Conservation (phyloP, 2,888 invertebrate species). For the Ecdyonurus torrentis region DNA sequence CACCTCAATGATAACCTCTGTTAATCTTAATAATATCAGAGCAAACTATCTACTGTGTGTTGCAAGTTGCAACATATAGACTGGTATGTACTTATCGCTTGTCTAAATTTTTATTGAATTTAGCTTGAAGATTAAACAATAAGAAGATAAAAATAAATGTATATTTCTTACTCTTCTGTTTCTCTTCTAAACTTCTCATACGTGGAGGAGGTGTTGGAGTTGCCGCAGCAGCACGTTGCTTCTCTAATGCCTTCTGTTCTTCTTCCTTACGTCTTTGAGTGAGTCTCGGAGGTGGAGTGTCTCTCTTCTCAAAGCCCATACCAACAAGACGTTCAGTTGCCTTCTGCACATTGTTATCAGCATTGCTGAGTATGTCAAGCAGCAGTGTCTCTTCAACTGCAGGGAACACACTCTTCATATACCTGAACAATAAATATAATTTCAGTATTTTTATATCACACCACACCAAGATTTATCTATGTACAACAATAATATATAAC, state of each 20-base stretch:
- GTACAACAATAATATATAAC: no score
- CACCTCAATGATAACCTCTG: no score
- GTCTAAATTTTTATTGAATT: no score
- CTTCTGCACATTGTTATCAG: constrained; percentile 81
- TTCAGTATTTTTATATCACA: no score
- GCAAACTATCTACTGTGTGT: no score
- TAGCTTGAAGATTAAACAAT: not conserved
- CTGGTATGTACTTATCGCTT: no score
- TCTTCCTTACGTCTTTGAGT: constrained; percentile 31
- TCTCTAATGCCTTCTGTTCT: constrained; percentile 16
- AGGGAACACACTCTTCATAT: constrained; percentile 79
- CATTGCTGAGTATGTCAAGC: constrained; percentile 63
- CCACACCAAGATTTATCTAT: no score
- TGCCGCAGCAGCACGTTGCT: constrained; percentile 20
- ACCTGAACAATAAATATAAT: no score
- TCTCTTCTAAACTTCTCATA: constrained; percentile 50
- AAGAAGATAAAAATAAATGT: no score
- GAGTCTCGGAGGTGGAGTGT: constrained; percentile 38
- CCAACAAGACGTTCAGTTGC: constrained; percentile 63
- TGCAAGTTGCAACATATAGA: no score
- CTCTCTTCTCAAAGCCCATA: constrained; percentile 70
- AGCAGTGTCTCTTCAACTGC: constrained; percentile 78
- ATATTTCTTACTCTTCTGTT: constrained; percentile 40
- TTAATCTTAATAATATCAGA: no score
- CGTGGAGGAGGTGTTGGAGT: constrained; percentile 38